A percentile compares a stretch with the other conserved stretches of the same genome.
phyloP scores from a whole-genome alignment of 2,888 invertebrate species.

The Andrena bucephala region DNA sequence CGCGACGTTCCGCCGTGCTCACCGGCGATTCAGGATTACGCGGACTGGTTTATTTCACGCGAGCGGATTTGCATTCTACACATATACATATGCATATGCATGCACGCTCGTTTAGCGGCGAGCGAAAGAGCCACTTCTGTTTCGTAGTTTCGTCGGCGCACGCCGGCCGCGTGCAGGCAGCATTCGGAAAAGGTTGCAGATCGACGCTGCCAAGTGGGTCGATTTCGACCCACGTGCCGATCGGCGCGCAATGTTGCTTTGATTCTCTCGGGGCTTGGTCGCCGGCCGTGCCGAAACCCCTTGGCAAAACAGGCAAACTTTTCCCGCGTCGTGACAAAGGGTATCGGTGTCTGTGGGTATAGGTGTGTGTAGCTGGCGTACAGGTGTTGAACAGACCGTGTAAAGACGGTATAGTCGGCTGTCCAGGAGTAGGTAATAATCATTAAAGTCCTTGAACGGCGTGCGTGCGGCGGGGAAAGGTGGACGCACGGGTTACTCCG shows the following conservation, averaged over 20 bases:
- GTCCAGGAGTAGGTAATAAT: conserved; percentile 51
- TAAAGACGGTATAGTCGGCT: conserved; percentile 13
- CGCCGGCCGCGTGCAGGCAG: neutral
- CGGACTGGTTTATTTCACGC: conserved; percentile 11
- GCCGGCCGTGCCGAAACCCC: neutral
- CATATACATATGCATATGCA: neutral
- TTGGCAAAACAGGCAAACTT: conserved; percentile 27
- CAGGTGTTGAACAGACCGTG: too few species aligned
- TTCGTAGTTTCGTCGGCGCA: neutral
- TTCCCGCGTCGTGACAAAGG: conserved; percentile 40
- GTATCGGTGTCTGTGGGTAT: conserved; percentile 25
- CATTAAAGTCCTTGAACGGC: conserved; percentile 59
- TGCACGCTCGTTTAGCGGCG: conserved; percentile 9
- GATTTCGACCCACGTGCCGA: conserved; percentile 20
- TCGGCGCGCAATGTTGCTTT: neutral
- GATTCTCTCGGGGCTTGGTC: neutral
- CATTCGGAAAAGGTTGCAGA: neutral
- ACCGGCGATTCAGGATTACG: conserved; percentile 21
- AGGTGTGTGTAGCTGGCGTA: too few species aligned
- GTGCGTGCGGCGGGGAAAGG: conserved; percentile 49
- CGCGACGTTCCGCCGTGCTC: conserved; percentile 13
- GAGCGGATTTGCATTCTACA: conserved; percentile 14
- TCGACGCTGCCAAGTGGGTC: conserved; percentile 25
- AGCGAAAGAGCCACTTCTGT: conserved; percentile 11
- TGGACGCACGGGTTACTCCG: conserved; percentile 45